Base-by-base conservation (phyloP, 2,888 invertebrate genomes). In the Himalopsyche anomala region DNA sequence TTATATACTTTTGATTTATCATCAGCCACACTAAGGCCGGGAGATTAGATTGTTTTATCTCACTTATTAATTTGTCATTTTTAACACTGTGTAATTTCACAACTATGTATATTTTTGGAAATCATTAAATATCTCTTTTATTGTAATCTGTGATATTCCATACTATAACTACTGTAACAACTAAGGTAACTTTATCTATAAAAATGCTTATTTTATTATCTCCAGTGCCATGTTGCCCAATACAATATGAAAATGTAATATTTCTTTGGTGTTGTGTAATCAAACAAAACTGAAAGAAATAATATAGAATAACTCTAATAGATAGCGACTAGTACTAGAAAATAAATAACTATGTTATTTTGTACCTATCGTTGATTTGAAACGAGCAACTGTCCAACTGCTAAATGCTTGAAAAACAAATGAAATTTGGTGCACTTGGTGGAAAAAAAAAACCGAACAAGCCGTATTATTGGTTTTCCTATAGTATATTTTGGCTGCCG, bases 161-260 rank as follows among this genome's bases (percentile, higher is more conserved):
- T 85, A 87, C 90, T 90, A 90, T 90, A 89, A 89, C 89, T 90
- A 89, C 89, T 89, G 90, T 90, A 90, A 89, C 89, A 90, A 90
- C 90, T 89, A 85, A 74, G 87, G 83, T 87, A 87, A 87, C 19
- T 80, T 87, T 86, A 84, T 80, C 85, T 85, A 51, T 82, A 19
- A 74, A 51, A 74, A 79, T 80, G 84, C 87, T 86, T 62, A 88
- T 88, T 89, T 87, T 89, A 89, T 88, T 89, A 84, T 87, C 86
- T 86, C 87, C 85, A 81, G 87, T 87, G 87, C 87, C 86, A 87
- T 87, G 80, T 84, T 81, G 42, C 38, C 62, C 62, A 62, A 62
- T 19, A 62, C 62, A 80, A 15, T 42, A 80, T 15, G 80, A 80
- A 62, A 80, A 80, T 36, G 80, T 36, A 62, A 55, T 28, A 62